Evolutionary conservation across 2,888 invertebrate species (phyloP), one percentile per base, ranked within the genome.

Genomic region (Seladonia tumulorum): DNA sequence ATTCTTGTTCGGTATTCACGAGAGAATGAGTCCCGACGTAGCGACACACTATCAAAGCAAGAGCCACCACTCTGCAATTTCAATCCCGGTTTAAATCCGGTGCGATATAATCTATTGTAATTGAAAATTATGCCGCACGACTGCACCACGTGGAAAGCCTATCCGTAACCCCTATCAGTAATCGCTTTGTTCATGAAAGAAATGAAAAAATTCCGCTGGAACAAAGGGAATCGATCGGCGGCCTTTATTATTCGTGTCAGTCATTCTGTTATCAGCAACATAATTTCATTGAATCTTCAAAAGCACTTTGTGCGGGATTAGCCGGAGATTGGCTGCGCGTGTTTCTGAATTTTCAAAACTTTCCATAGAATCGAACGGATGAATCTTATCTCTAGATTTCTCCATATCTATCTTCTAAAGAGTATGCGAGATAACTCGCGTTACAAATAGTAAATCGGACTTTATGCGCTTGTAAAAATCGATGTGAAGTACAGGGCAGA

Each of bases 121-220:
- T 93, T 92, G 93, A 93, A 93, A 93, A 93, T 93, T 93, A 93
- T 89, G 85, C 89, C 92, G 93, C 93, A 91, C 90, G 91, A 90
- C 86, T 89, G 93, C 84, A 63, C 90, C 88, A 74, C 84, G 88
- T 72, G 83, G 82, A 81, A 81, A 88, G 88, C 86, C 83, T 79
- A 86, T 77, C 74, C 81, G 47, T 74, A 80, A 79, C 79, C 84
- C 76, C 82, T 83, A 71, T 83, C 80, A 71, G 83, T 71, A 79
- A 71, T 83, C 82, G 83, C 87, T 85, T 86, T 88, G 87, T 88
- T 85, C 80, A 76, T 70, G 81, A 85, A 85, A 88, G 87, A 88
- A 90, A 89, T 89, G 87, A 88, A 90, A 91, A 89, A 91, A 88
- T 89, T 89, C 83, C 84, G 75, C 75, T 83, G 85, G 86, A 88